A percentile compares a stretch with the other conserved stretches of the same genome.
These are phyloP conservation scores for Villa cingulata DNA, from an alignment of 2,888 invertebrate genomes.

Conservation along the genomic window DNA sequence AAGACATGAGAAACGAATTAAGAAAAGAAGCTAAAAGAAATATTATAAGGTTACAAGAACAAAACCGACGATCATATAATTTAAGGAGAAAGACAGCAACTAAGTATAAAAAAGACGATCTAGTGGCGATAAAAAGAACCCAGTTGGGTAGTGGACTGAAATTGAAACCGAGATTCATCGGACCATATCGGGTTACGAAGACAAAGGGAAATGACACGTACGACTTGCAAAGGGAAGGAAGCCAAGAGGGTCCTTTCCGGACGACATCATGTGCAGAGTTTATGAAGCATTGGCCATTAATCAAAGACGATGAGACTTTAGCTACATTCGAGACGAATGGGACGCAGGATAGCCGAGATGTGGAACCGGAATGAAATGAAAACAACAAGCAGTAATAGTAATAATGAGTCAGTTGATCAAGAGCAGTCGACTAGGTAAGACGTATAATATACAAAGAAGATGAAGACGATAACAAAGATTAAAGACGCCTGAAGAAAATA, in stretches of 20 bases:
- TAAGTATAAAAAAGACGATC: not conserved
- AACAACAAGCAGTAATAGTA: too few species aligned
- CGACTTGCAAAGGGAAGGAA: not conserved
- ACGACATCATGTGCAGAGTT: constrained; percentile 5
- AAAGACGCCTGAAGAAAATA: too few species aligned
- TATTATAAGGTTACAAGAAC: too few species aligned
- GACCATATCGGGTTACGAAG: not conserved
- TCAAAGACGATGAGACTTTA: not conserved
- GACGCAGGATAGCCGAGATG: not conserved
- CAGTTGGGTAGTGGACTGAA: constrained; percentile 3
- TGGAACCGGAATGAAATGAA: too few species aligned
- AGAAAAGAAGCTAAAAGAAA: too few species aligned
- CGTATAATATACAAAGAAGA: too few species aligned
- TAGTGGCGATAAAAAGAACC: constrained; percentile 6
- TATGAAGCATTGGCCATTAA: constrained; percentile 6
- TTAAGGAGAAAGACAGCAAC: too few species aligned
- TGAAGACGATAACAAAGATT: too few species aligned
- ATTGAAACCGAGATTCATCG: constrained; percentile 2
- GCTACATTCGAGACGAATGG: not conserved
- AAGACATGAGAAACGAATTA: too few species aligned
- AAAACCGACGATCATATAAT: too few species aligned
- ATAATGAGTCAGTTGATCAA: too few species aligned
- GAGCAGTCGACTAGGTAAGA: too few species aligned
- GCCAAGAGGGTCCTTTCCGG: not conserved
- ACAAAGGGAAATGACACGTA: constrained; percentile 6